phyloP scores from a whole-genome alignment of 2,113 vertebrate genomes.

The Talpa occidentalis region DNA sequence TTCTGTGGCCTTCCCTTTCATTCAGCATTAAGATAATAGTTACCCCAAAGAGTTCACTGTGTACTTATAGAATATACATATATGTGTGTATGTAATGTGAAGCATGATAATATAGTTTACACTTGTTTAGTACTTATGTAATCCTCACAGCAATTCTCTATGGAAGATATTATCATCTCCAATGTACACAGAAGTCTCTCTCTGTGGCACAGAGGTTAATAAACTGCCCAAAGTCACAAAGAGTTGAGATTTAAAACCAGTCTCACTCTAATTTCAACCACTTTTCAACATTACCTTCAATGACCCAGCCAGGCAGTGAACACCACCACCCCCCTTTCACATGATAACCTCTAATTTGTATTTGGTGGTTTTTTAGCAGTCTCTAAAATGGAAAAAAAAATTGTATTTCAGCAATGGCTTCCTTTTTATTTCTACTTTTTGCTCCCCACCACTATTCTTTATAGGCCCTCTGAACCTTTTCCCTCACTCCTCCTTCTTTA shows the following conservation, averaged over 20 bases:
- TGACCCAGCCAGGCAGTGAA: background rate
- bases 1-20: background rate
- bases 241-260: background rate
- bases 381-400: too few species aligned
- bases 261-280: background rate
- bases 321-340: background rate
- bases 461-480: too few species aligned
- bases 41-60: background rate
- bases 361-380: too few species aligned
- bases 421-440: too few species aligned
- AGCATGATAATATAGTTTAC: background rate
- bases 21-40: background rate
- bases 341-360: background rate
- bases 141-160: background rate
- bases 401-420: too few species aligned
- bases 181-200: background rate
- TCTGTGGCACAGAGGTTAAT: background rate
- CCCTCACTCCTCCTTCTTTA: too few species aligned
- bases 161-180: background rate
- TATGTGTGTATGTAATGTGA: background rate
- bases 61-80: background rate
- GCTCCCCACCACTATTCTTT: too few species aligned
- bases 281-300: background rate
- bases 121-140: background rate
- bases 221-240: background rate